phyloP scores from a whole-genome alignment of 2,113 vertebrate species.

The Chionomys nivalis region DNA sequence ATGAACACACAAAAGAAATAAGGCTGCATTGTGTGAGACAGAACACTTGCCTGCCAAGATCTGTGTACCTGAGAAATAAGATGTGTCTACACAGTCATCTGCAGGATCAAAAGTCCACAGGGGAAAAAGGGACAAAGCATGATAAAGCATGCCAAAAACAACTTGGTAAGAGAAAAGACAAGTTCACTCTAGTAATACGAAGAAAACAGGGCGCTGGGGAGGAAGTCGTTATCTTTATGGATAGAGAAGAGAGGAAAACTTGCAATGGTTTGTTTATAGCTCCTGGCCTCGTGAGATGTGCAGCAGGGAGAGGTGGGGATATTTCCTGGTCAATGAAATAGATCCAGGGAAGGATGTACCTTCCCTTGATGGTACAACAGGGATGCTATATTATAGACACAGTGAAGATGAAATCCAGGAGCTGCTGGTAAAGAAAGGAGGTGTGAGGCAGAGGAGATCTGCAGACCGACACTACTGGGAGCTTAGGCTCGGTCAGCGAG shows the following conservation, averaged over 20 bases:
- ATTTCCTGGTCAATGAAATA: neutral
- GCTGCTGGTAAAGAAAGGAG: neutral
- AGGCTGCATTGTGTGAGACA: neutral
- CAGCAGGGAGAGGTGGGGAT: accelerated
- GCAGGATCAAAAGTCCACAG: neutral
- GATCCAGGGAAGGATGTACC: neutral
- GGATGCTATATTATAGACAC: neutral
- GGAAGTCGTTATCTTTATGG: neutral
- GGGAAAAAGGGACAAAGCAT: neutral
- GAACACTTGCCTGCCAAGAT: neutral
- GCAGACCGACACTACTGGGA: neutral
- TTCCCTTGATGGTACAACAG: neutral
- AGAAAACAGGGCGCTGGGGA: neutral
- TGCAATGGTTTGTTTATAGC: neutral
- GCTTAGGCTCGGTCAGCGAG: neutral
- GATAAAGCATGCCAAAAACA: neutral
- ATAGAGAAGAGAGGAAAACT: neutral
- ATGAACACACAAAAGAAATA: neutral
- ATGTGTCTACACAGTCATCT: neutral
- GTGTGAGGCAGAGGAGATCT: neutral
- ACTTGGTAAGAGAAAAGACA: neutral
- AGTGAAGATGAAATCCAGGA: neutral
- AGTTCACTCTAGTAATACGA: neutral
- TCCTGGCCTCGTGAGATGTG: neutral
- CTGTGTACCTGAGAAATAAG: neutral